phyloP scores from a whole-genome alignment of 53 echinoderm and acorn worm genomes.

The Actinopyga echinites region DNA sequence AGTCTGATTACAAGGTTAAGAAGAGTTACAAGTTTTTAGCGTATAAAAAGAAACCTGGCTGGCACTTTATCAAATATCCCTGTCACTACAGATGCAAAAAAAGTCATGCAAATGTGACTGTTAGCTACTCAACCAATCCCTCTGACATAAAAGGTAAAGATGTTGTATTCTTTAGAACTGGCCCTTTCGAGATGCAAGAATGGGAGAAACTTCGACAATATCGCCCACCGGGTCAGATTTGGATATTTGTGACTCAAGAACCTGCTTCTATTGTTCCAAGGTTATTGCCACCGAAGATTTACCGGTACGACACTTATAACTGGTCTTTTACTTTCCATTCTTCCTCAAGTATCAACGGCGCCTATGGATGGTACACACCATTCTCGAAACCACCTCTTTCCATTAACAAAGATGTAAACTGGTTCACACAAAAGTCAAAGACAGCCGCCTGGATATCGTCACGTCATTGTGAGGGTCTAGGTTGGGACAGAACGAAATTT shows the following conservation, averaged over 20 bases:
- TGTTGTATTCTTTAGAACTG: neutral
- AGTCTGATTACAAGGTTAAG: too few species aligned
- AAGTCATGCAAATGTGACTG: too few species aligned
- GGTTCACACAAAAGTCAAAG: neutral
- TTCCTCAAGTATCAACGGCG: neutral
- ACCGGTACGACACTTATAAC: neutral
- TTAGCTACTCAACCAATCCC: too few species aligned
- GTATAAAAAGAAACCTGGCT: too few species aligned
- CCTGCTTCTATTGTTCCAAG: neutral
- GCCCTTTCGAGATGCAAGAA: neutral
- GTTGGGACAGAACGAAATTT: conserved; percentile 7
- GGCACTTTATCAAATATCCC: too few species aligned
- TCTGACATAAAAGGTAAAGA: neutral
- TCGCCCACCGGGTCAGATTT: neutral
- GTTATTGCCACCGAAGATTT: neutral
- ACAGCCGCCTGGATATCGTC: neutral
- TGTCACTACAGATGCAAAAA: too few species aligned
- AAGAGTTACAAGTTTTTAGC: too few species aligned
- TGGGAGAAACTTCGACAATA: neutral
- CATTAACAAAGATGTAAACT: neutral
- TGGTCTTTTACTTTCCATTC: conserved; percentile 31
- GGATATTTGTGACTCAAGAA: conserved; percentile 11
- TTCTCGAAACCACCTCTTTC: too few species aligned
- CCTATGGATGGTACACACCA: conserved; percentile 16
- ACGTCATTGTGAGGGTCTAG: neutral